Percentiles rank a stretch among this genome's conserved stretches.
These are phyloP conservation scores for Mesoligia furuncula DNA, from an alignment of 2,888 invertebrate genomes.

Conservation along the genomic window DNA sequence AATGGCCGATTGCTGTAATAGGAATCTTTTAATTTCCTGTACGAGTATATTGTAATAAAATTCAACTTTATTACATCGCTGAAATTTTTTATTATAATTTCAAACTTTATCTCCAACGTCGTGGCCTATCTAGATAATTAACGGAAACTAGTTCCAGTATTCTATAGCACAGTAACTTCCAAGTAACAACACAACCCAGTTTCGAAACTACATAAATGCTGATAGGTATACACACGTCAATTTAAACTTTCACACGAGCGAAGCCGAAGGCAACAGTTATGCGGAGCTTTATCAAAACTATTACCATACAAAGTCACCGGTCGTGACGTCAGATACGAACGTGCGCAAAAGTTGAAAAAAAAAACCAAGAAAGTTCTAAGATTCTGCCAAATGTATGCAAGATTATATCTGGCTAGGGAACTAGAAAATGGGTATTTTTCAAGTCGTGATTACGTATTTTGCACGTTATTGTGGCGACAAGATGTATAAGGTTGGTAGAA, in stretches of 20 bases:
- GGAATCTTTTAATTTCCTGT: neutral
- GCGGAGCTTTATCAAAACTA: slow-evolving; percentile 71
- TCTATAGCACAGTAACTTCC: neutral
- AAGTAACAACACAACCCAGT: slow-evolving; percentile 6
- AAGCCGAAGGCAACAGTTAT: slow-evolving; percentile 29
- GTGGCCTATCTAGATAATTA: neutral
- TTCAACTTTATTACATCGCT: neutral
- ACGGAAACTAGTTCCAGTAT: neutral
- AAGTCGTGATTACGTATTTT: slow-evolving; percentile 69
- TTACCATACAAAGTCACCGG: slow-evolving; percentile 82
- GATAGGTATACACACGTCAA: slow-evolving; percentile 7
- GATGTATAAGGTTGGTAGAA: neutral
- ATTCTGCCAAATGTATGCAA: slow-evolving; percentile 80
- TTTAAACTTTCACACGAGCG: slow-evolving; percentile 54
- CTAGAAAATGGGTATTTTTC: slow-evolving; percentile 68
- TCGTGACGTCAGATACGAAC: slow-evolving; percentile 77
- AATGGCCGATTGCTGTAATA: neutral
- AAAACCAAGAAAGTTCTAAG: slow-evolving; percentile 71
- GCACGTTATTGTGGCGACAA: slow-evolving; percentile 37
- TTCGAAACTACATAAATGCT: neutral
- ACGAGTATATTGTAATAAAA: neutral
- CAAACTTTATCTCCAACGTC: neutral
- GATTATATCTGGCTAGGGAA: slow-evolving; percentile 73
- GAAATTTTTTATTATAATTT: neutral
- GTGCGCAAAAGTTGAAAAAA: slow-evolving; percentile 67